Evolutionary conservation across 2,888 invertebrate species (phyloP), one percentile per base, ranked within the genome.

Genomic region (Pachliopta kotzebuea): DNA sequence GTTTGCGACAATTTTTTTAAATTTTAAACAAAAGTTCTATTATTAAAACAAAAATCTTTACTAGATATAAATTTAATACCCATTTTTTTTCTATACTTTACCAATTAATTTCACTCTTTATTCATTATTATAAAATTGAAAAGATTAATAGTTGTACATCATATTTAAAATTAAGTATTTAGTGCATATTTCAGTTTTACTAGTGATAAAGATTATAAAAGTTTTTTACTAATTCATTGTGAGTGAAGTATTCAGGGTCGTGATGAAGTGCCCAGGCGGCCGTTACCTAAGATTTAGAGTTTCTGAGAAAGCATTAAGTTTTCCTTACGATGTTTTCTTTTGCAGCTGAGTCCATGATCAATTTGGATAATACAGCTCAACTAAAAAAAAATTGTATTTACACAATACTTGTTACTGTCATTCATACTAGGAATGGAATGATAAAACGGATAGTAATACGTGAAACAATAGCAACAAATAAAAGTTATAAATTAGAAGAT

Each of bases 201-300:
- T 45, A 11, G 11, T 45, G 6, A 4, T 1, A n/a, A 6, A 45
- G 18, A 45, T 45, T 18, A 45, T 45, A 4, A 45, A 45, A 45
- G 18, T n/a, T 60, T 17, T 53, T 31, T 37, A 60, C 54, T 54
- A 54, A 54, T 60, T 21, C 50, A 54, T 60, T 60, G 53, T 60
- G 54, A 37, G 42, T 20, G 42, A 20, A 42, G 42, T 60, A 54
- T 60, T 60, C 6, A 54, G 58, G 42, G 4, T n/a, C 60, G 60
- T 60, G 60, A 60, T 60, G 52, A 60, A 60, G 60, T 60, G 54
- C 42, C 54, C 45, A 53, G 18, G 24, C 37, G 60, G 60, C 54
- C 54, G 54, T 60, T 42, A 60, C 60, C 54, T 53, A 60, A 60
- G 60, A 60, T 60, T 60, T 60, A 60, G 53, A 53, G 60, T 60